phyloP scores from a whole-genome alignment of 2,113 vertebrate species.

The Bungarus multicinctus region DNA sequence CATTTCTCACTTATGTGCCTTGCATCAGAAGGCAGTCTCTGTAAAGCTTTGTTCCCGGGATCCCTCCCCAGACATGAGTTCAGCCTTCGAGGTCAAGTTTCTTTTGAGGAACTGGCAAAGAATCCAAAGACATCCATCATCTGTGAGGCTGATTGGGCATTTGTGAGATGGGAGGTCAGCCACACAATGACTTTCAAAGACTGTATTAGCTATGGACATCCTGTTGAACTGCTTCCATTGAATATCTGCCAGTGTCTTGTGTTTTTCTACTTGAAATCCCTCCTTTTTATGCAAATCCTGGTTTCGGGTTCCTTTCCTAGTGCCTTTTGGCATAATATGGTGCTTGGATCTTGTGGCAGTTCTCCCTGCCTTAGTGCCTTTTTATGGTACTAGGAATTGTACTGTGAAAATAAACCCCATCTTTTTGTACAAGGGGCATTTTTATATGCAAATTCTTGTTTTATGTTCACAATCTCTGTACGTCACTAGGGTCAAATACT shows the following conservation, averaged over 20 bases:
- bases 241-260: neutral
- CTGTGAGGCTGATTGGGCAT: neutral
- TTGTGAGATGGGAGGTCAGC: neutral
- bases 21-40: neutral
- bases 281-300: neutral
- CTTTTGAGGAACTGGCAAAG: neutral
- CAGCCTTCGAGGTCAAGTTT: neutral
- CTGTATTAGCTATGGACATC: neutral
- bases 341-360: slow-evolving; percentile 5
- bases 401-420: slow-evolving; percentile 60
- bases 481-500: neutral
- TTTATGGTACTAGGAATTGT: slow-evolving; percentile 15
- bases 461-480: neutral
- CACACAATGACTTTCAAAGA: neutral
- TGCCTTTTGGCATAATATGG: slow-evolving; percentile 2
- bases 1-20: neutral
- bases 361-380: neutral
- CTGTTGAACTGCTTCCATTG: neutral
- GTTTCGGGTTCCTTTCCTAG: neutral
- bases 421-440: slow-evolving; percentile 42
- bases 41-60: neutral
- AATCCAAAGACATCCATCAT: neutral
- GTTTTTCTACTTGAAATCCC: neutral
- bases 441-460: slow-evolving; percentile 5
- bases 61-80: neutral